Evolutionary conservation across 2,888 invertebrate genomes (phyloP), one percentile per base, ranked within the genome.

Genomic region (Cantharis lateralis): DNA sequence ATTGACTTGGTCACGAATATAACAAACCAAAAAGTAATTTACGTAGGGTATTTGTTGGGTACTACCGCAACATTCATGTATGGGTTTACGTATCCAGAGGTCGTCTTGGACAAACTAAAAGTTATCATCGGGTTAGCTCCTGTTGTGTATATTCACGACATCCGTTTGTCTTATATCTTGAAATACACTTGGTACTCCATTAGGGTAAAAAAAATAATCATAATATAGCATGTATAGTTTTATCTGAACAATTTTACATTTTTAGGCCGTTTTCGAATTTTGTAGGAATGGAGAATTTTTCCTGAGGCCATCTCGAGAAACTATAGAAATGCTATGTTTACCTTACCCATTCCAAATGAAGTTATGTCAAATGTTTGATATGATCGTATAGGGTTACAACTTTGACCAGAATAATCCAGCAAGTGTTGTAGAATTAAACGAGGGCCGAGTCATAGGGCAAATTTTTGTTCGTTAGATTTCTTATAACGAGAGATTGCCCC

Each of bases 31-130:
- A 82, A 81, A 4, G 80, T 93, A 24, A 91, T 91, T 81, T 96
- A 95, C 85, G 89, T 96, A 63, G 97, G 96, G 0, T 95, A 96
- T 87, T 96, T 95, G 0, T 95, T 96, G 92, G 96, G 96, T 2
- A 93, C 94, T 0, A 93, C 94, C 0, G 89, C 91, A 73, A 90
- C 92, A 79, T 93, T 92, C 83, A 92, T 92, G 1, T 89, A 94
- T 86, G 89, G 93, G 70, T 91, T 93, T 2, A 90, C 91, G 15
- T 89, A 91, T 81, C 92, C 93, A 0, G 90, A 92, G 76, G 92
- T 93, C 81, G 93, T 94, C 78, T 81, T 81, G 62, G 86, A 88
- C 2, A 90, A 90, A 76, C 80, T 92, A 7, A 85, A 90, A 11
- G 85, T 90, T 0, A 90, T 90, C 82, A 85, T 91, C 1, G 90